Evolutionary conservation across 1,140 invertebrate species (phyloP).

Genomic region (Heliconius himera): DNA sequence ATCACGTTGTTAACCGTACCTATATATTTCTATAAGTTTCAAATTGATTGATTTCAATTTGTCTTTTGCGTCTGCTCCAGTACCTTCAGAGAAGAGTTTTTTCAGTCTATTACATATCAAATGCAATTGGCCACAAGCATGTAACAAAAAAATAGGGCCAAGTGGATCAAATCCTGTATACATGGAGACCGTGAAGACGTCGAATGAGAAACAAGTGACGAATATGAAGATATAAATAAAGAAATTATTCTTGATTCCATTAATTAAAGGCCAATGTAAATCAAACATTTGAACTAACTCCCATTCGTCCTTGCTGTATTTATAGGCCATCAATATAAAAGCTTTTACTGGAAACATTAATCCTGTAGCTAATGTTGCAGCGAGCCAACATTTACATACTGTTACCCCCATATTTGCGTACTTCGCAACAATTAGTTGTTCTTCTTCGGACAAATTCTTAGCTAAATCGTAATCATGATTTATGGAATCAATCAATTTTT

Average conservation of each 20-base stretch:
- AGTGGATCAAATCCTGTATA: slow-evolving; percentile 49
- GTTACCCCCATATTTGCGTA: slow-evolving; percentile 42
- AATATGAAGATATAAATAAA: slow-evolving; percentile 32
- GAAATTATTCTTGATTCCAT: slow-evolving; percentile 42
- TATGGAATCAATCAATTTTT: slow-evolving; percentile 42
- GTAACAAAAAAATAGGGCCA: slow-evolving; percentile 53
- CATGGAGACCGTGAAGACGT: slow-evolving; percentile 38
- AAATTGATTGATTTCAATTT: slow-evolving; percentile 46
- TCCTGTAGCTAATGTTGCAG: slow-evolving; percentile 17
- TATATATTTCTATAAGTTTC: slow-evolving; percentile 53
- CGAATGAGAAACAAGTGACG: slow-evolving; percentile 41
- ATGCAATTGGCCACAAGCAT: slow-evolving; percentile 52
- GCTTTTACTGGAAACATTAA: slow-evolving; percentile 46
- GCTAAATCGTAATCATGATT: slow-evolving; percentile 43
- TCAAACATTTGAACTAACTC: slow-evolving; percentile 50
- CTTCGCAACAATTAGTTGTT: slow-evolving; percentile 42
- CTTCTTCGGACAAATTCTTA: slow-evolving; percentile 26
- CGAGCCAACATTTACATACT: slow-evolving; percentile 47
- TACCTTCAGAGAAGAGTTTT: slow-evolving; percentile 36
- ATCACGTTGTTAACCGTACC: slow-evolving; percentile 31
- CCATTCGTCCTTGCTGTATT: slow-evolving; percentile 42
- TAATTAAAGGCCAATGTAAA: slow-evolving; percentile 44
- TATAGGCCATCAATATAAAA: slow-evolving; percentile 42
- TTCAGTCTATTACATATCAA: slow-evolving; percentile 39
- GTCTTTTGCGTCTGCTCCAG: slow-evolving; percentile 18